Evolutionary conservation across 2,113 vertebrate species (phyloP).

Genomic region (Lepisosteus osseus): DNA sequence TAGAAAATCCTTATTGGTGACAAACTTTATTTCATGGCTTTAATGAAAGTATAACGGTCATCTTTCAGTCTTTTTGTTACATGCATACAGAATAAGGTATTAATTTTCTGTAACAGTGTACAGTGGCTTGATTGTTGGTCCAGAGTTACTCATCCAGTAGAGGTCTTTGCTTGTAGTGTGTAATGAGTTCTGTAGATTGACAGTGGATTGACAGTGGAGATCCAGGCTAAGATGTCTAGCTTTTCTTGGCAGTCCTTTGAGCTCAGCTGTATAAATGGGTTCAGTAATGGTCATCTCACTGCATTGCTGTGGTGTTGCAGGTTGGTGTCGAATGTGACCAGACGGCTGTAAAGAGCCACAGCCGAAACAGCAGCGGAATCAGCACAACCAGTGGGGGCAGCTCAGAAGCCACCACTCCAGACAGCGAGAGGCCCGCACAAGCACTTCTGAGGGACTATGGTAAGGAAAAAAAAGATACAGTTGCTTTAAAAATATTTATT

Average conservation of each 20-base stretch:
- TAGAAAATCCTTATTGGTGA: too few relatives aligned
- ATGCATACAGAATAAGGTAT: too few relatives aligned
- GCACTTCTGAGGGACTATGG: constrained; percentile 89
- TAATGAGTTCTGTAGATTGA: too few relatives aligned
- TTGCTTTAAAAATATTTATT: too few relatives aligned
- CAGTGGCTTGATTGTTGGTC: too few relatives aligned
- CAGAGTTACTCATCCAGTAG: too few relatives aligned
- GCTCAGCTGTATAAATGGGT: not conserved
- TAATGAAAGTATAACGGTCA: not conserved
- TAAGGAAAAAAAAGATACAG: constrained; percentile 49
- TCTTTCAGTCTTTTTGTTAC: not conserved
- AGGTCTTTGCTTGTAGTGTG: too few relatives aligned
- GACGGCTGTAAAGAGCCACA: constrained; percentile 76
- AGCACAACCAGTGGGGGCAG: constrained; percentile 86
- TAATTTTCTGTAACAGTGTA: too few relatives aligned
- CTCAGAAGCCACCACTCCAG: constrained; percentile 82
- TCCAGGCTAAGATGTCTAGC: not conserved
- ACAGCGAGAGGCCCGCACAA: constrained; percentile 84
- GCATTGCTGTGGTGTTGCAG: constrained; percentile 46
- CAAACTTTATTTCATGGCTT: too few relatives aligned
- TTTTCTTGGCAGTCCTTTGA: not conserved
- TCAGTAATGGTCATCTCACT: constrained; percentile 39
- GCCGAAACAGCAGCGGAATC: constrained; percentile 86
- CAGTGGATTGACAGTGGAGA: too few relatives aligned
- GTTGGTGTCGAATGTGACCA: constrained; percentile 56